Evolutionary conservation across 1,140 invertebrate genomes (phyloP).

Genomic region (Mylabris phalerata): DNA sequence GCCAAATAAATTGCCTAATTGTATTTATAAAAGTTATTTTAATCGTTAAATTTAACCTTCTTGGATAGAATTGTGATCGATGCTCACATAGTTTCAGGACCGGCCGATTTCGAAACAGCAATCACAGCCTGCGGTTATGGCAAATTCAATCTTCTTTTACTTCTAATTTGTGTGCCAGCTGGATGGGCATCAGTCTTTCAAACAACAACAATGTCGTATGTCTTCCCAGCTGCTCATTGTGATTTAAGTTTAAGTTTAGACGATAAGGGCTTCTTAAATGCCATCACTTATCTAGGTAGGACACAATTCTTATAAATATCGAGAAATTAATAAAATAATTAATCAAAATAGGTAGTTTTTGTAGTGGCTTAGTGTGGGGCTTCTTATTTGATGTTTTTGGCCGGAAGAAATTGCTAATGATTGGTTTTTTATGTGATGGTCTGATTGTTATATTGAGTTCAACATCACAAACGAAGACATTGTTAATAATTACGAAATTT

Average conservation of each 20-base stretch:
- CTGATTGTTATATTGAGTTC: conserved; percentile 59
- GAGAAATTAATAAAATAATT: background rate
- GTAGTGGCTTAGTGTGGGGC: conserved; percentile 73
- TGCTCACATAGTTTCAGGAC: no score
- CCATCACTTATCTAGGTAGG: conserved; percentile 57
- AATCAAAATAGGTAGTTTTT: background rate
- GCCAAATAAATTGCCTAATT: no score
- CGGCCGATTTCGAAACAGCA: conserved; percentile 43
- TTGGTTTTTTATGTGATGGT: conserved; percentile 63
- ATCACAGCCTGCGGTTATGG: conserved; percentile 48
- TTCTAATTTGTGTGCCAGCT: conserved; percentile 54
- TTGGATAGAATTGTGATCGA: no score
- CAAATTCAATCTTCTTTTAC: conserved; percentile 57
- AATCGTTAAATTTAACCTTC: no score
- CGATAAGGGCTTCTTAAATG: conserved; percentile 63
- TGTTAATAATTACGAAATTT: conserved; percentile 66
- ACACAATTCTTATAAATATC: background rate
- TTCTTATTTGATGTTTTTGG: conserved; percentile 72
- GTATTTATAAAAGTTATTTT: no score
- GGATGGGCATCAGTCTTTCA: conserved; percentile 59
- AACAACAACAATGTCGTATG: conserved; percentile 57
- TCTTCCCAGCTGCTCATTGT: conserved; percentile 63
- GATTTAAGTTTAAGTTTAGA: conserved; percentile 56
- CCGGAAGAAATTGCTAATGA: conserved; percentile 60
- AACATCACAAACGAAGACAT: conserved; percentile 62